Percentiles rank a stretch among this genome's conserved stretches.
Conservation (phyloP, 2,797 vertebrate genomes). For the Phataginus tricuspis region DNA sequence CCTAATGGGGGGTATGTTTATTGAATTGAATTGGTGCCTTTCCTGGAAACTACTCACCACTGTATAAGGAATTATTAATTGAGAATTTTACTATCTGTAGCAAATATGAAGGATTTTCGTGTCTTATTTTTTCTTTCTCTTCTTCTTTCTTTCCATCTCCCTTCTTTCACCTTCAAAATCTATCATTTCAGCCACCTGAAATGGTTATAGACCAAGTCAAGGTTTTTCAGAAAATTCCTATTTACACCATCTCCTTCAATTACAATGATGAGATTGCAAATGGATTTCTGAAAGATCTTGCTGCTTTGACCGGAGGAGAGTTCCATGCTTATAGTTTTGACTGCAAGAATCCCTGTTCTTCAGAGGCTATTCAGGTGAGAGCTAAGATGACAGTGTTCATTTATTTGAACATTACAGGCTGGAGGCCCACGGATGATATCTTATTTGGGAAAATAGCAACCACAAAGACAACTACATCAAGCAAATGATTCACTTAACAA, state of each 20-base stretch:
- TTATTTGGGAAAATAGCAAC: not conserved
- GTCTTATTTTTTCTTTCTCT: not conserved
- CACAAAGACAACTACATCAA: not conserved
- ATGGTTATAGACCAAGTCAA: conserved; percentile 83
- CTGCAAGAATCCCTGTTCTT: conserved; percentile 65
- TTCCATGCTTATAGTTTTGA: conserved; percentile 85
- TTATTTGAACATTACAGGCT: not conserved
- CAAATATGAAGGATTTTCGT: conserved; percentile 23
- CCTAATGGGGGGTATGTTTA: not conserved
- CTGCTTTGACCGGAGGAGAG: conserved; percentile 85
- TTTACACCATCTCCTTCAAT: conserved; percentile 89
- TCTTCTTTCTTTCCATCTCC: not conserved
- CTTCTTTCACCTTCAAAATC: not conserved
- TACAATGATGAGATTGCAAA: conserved; percentile 88
- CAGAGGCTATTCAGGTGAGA: conserved; percentile 83
- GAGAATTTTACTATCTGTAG: not conserved
- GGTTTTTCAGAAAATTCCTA: conserved; percentile 81
- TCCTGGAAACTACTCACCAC: not conserved
- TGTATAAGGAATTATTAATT: not conserved
- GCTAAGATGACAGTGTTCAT: not conserved
- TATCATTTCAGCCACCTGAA: conserved; percentile 79
- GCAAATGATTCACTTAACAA: not conserved
- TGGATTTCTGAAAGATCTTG: conserved; percentile 86
- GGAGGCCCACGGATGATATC: not conserved
- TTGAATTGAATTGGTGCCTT: not conserved